Evolutionary conservation across 2,113 vertebrate species (phyloP).

Genomic region (Cyanoramphus novaezelandiae): DNA sequence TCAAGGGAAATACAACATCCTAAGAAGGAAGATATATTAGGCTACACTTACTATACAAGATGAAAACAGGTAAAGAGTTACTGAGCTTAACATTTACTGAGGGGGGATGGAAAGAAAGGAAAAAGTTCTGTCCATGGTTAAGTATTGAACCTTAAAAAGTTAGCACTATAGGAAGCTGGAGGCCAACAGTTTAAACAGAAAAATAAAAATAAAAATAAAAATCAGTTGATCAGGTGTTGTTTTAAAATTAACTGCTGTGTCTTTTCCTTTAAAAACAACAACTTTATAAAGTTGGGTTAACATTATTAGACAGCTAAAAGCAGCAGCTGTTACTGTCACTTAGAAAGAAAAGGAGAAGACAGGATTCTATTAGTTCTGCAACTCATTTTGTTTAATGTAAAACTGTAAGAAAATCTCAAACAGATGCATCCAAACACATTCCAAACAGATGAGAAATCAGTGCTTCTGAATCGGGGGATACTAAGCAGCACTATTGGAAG

Average conservation of each 20-base stretch:
- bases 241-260: not conserved
- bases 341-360: not conserved
- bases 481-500: not conserved
- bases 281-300: not conserved
- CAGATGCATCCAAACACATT: not conserved
- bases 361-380: not conserved
- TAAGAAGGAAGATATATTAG: not conserved
- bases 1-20: not conserved
- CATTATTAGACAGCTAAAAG: not conserved
- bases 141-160: not conserved
- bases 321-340: not conserved
- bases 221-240: not conserved
- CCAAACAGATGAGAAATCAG: not conserved
- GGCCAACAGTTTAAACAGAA: not conserved
- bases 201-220: not conserved
- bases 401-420: not conserved
- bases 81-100: not conserved
- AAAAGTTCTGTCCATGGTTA: not conserved
- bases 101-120: not conserved
- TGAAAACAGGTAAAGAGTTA: not conserved
- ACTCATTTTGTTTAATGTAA: not conserved
- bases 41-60: too few relatives aligned
- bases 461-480: not conserved
- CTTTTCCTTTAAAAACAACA: not conserved
- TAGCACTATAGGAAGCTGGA: not conserved